Conservation (phyloP, 2,113 vertebrate genomes). For the Myrmecobius fasciatus region DNA sequence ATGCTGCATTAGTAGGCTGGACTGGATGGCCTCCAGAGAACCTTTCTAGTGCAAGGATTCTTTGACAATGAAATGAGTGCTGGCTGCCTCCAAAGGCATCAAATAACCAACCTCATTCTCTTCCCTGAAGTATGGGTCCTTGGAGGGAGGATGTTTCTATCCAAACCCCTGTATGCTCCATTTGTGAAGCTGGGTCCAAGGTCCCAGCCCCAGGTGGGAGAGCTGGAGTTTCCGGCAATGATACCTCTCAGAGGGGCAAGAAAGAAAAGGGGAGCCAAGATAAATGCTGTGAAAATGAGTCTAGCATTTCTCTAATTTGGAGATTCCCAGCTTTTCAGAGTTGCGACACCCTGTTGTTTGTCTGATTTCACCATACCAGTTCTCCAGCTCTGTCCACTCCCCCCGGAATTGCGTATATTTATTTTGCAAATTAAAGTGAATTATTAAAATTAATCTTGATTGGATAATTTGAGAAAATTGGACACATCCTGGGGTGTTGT, state of each 20-base stretch:
- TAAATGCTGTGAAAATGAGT: not conserved
- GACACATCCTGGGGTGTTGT: not conserved
- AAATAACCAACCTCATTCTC: not conserved
- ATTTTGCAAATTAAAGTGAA: not conserved
- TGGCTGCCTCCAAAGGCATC: not conserved
- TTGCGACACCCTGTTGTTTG: conserved; percentile 1
- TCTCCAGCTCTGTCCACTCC: not conserved
- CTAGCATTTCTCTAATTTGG: not conserved
- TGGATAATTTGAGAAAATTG: not conserved
- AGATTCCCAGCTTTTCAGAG: not conserved
- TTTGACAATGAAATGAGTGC: not conserved
- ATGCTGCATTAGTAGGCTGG: not conserved
- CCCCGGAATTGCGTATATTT: not conserved
- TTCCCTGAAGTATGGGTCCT: not conserved
- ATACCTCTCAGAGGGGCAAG: not conserved
- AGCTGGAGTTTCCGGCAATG: not conserved
- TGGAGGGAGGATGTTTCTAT: not conserved
- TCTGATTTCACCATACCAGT: not conserved
- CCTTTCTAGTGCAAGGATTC: not conserved
- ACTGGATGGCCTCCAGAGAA: conserved; percentile 1
- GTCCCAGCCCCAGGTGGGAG: not conserved
- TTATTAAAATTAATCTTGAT: conserved; percentile 7
- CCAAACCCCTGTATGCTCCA: not conserved
- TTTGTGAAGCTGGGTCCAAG: not conserved
- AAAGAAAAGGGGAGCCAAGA: conserved; percentile 1